Conservation (phyloP, 2,113 vertebrate species). For the Oryzias curvinotus region DNA sequence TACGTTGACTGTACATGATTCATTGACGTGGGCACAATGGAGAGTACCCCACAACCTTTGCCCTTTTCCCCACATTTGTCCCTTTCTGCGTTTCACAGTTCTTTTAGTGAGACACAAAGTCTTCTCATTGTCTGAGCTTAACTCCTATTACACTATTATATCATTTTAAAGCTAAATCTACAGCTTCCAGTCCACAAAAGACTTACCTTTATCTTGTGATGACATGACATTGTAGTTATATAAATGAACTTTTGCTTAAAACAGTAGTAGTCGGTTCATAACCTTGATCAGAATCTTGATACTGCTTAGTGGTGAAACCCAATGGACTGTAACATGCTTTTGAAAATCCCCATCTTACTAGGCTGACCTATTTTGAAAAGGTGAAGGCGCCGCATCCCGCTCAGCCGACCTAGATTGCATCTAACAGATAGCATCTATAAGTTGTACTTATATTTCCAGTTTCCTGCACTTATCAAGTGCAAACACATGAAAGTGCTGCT, state of each 20-base stretch:
- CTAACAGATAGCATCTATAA: conserved; percentile 13
- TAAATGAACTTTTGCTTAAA: not conserved
- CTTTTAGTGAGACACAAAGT: not conserved
- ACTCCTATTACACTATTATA: conserved; percentile 8
- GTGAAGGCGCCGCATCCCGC: conserved; percentile 64
- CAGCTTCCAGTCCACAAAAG: conserved; percentile 1
- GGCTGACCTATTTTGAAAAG: conserved; percentile 77
- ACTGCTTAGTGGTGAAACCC: conserved; percentile 39
- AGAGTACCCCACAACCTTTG: too few relatives aligned
- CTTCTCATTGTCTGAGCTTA: not conserved
- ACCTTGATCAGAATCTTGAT: conserved; percentile 11
- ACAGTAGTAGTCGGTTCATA: too few relatives aligned
- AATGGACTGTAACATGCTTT: conserved; percentile 37
- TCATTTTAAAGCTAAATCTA: not conserved
- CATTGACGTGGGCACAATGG: conserved; percentile 8
- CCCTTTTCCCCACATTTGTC: too few relatives aligned
- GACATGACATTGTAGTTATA: conserved; percentile 18
- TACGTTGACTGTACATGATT: conserved; percentile 28
- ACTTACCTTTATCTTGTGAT: not conserved
- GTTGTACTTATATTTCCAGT: conserved; percentile 2
- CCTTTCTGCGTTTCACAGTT: too few relatives aligned
- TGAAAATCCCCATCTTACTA: conserved; percentile 42
- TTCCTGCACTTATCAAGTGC: not conserved
- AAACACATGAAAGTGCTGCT: not conserved
- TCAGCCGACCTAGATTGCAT: conserved; percentile 70